Evolutionary conservation across 2,888 invertebrate genomes (phyloP), one percentile per base, ranked within the genome.

Genomic region (Gastrophysa polygoni): DNA sequence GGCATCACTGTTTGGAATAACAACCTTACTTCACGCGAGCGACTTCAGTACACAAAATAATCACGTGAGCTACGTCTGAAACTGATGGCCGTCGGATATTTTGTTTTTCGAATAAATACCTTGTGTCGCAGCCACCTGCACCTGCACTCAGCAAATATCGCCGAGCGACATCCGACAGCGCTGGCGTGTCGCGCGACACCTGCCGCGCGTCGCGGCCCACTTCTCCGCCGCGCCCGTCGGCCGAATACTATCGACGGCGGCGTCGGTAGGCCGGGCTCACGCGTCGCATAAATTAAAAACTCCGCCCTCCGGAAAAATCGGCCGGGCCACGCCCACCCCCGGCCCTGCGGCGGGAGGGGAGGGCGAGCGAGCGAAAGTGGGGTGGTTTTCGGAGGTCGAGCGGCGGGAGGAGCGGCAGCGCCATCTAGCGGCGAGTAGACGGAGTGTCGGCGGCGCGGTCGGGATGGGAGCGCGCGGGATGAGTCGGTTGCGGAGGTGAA

Each of bases 261-360:
- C 67, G 66, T 77, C 77, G 79, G 78, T 77, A 78, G 75, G 70
- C 71, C 69, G 70, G 72, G 77, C 77, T 75, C 73, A 51, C 72
- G 72, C 71, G 68, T 71, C 74, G 74, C 74, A 77, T 78, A 76
- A 78, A 78, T 78, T 78, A 78, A 75, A 75, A 78, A 78, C 80
- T 77, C 79, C 80, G 79, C 80, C 80, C 79, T 73, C 74, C 73
- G 72, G 71, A 72, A 75, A 80, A 77, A 80, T 78, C 74, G 74
- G 51, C 64, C 63, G 64, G 72, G 71, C 76, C 77, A 76, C 77
- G 76, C 77, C 77, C n/a, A n/a, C n/a, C 52, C 48, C 73, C 72
- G 69, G 59, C 54, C 64, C 63, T 67, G 58, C 49, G 54, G 63
- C 56, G 59, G 69, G 68, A 71, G 57, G 70, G 69, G 72, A 72